Evolutionary conservation across 92 coral and sea anemone genomes (phyloP).

Genomic region (Porites evermanni): DNA sequence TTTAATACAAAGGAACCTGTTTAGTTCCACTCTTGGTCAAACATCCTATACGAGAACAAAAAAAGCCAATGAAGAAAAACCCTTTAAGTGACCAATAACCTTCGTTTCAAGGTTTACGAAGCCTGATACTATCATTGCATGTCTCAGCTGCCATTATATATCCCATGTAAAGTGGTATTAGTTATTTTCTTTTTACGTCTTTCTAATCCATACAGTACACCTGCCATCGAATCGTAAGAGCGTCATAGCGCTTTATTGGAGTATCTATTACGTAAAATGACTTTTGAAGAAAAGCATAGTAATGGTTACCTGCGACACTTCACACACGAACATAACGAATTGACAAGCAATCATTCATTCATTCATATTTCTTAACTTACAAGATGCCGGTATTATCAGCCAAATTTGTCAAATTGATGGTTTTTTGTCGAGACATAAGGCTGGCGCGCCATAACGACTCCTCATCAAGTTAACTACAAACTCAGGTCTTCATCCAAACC

Average conservation of each 20-base stretch:
- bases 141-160: neutral
- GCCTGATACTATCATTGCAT: neutral
- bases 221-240: neutral
- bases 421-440: neutral
- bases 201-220: neutral
- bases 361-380: neutral
- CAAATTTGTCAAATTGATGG: neutral
- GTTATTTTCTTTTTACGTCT: neutral
- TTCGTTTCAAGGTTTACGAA: neutral
- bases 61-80: neutral
- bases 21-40: neutral
- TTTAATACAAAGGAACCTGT: neutral
- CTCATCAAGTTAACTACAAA: neutral
- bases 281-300: neutral
- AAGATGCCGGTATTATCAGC: neutral
- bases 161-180: slow-evolving; percentile 1
- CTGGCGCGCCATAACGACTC: neutral
- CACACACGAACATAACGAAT: neutral
- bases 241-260: neutral
- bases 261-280: neutral
- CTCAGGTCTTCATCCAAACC: neutral
- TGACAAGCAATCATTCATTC: neutral
- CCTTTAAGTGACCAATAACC: neutral
- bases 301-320: neutral
- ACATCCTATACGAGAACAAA: neutral